Evolutionary conservation across 2,888 invertebrate species (phyloP).

Genomic region (Acleris cristana): DNA sequence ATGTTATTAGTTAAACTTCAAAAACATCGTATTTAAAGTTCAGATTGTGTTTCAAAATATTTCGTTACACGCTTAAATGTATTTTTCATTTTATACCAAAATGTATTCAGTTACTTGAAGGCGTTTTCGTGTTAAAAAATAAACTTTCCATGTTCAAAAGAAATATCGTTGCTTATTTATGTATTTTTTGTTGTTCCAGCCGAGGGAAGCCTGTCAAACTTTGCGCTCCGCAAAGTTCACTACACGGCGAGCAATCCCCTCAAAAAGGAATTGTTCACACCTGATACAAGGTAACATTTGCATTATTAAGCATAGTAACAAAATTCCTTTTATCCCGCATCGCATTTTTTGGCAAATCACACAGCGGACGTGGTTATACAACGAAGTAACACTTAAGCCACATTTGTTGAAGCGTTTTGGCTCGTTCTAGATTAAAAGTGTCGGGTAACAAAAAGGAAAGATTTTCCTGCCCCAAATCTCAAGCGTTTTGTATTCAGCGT

Average conservation of each 20-base stretch:
- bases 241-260: constrained; percentile 88
- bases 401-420: constrained; percentile 20
- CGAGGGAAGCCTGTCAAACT: constrained; percentile 95
- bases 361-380: constrained; percentile 16
- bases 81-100: constrained; percentile 18
- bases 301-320: constrained; percentile 38
- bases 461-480: too few relatives aligned
- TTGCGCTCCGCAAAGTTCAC: constrained; percentile 91
- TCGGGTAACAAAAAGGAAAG: too few relatives aligned
- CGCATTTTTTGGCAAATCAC: constrained; percentile 16
- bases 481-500: too few relatives aligned
- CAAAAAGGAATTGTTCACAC: constrained; percentile 89
- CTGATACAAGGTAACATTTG: constrained; percentile 84
- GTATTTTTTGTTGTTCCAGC: constrained; percentile 86
- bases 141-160: constrained; percentile 28
- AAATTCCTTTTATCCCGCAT: constrained; percentile 18
- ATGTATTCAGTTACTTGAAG: constrained; percentile 16
- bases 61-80: background rate
- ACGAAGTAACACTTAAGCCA: constrained; percentile 7
- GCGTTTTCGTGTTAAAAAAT: constrained; percentile 19
- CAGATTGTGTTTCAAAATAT: background rate
- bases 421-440: background rate
- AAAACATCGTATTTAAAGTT: background rate
- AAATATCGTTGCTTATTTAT: constrained; percentile 27
- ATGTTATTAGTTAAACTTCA: too few relatives aligned